Base-by-base conservation (phyloP, 30 jellyfish, hydroid and myxozoan species). In the Hydractinia echinata region DNA sequence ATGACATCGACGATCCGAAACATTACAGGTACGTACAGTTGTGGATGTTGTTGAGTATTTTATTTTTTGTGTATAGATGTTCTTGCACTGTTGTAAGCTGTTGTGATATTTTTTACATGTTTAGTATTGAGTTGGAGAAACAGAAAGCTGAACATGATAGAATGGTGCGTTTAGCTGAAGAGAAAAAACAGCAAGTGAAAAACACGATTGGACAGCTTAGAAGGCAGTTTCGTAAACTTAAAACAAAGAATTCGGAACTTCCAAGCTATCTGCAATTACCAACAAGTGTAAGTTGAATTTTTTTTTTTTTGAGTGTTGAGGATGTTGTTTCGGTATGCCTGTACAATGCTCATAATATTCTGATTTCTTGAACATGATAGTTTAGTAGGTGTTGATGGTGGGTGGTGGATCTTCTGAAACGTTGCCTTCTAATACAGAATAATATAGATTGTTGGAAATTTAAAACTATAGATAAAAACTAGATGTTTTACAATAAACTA, bases 91-190 rank as follows among this genome's bases (percentile, higher is more conserved):
- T 19, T 0, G 9, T 11, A 20, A 71, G 30, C n/a, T 77, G 11
- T 6, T 11, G 15, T 55, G 6, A 9, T 8, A 50, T 53, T 51
- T 56, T 15, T 1, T 76, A 64, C 49, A 54, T 58, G 54, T 67
- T 50, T 55, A 93, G 99, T 84, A 93, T 93, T 72, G 99, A 93
- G 73, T 16, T 88, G 21, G 99, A 93, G 71, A 93, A 93, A 67
- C 99, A 93, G 72, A 93, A 93, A 64, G 96, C 99, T 48, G 99
- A 93, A 61, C 89, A 93, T 72, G 99, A 93, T 79, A 88, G 85
- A 60, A 82, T 87, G 96, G 87, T 93, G 84, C 79, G 83, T 39
- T 74, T 83, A 21, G 99, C 99, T 19, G 95, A 93, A 53, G 96
- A 85, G 76, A 93, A 93, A 86, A 93, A 93, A 67, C 94, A 79